These are phyloP conservation scores for Pristiophorus japonicus DNA, from an alignment of 2,113 vertebrate species.

Conservation along the genomic window DNA sequence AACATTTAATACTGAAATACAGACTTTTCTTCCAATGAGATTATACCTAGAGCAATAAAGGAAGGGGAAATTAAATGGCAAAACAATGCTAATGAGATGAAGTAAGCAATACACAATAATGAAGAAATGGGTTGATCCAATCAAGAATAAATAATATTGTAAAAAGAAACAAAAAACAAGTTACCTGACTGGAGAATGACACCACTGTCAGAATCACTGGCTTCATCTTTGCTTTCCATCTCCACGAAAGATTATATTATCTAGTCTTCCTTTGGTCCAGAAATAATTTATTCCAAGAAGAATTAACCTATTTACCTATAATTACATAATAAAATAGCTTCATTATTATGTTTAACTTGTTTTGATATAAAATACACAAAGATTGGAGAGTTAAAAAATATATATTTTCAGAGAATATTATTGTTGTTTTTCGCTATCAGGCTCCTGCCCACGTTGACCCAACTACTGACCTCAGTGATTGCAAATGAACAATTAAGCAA, in stretches of 20 bases:
- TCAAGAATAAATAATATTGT: slow-evolving; percentile 10
- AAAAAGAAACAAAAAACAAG: slow-evolving; percentile 28
- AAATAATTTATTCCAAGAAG: background rate
- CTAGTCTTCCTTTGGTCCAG: background rate
- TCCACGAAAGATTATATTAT: background rate
- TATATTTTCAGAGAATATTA: background rate
- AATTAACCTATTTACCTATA: background rate
- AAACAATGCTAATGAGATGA: background rate
- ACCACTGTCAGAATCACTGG: slow-evolving; percentile 78
- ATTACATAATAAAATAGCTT: background rate
- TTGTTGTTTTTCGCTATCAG: background rate
- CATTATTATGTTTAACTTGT: background rate
- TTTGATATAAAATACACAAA: background rate
- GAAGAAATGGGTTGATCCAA: background rate
- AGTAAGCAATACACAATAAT: background rate
- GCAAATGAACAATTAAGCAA: background rate
- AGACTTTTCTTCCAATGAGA: background rate
- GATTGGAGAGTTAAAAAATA: background rate
- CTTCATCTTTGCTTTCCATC: slow-evolving; percentile 75
- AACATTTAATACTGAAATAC: background rate
- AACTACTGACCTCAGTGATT: background rate
- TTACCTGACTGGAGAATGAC: slow-evolving; percentile 80
- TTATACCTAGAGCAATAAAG: background rate
- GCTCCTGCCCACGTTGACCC: background rate
- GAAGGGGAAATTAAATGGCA: background rate